phyloP scores from a whole-genome alignment of 2,113 vertebrate species.

The Lepisosteus osseus region DNA sequence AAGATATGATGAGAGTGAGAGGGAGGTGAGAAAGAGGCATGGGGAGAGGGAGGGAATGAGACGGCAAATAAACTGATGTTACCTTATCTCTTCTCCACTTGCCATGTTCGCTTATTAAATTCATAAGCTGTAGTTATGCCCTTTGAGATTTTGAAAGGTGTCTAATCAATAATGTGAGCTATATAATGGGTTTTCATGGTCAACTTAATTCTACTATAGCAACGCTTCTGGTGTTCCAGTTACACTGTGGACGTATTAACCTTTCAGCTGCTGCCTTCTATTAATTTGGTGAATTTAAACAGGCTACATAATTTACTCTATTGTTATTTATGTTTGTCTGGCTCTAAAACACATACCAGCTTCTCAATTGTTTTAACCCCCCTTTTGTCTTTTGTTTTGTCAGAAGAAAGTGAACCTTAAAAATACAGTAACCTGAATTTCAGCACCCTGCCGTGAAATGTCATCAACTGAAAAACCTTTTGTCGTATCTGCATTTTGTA shows the following conservation, averaged over 20 bases:
- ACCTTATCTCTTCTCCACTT: neutral
- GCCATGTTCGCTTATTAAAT: constrained; percentile 10
- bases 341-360: neutral
- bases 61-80: constrained; percentile 30
- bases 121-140: neutral
- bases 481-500: too few species aligned
- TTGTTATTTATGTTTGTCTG: constrained; percentile 2
- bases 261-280: neutral
- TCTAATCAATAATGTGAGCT: constrained; percentile 2
- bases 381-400: too few species aligned
- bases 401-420: too few species aligned
- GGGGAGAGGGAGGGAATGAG: neutral
- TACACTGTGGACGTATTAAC: neutral
- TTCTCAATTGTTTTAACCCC: too few species aligned
- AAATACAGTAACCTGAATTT: too few species aligned
- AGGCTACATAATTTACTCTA: constrained; percentile 5
- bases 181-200: neutral
- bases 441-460: too few species aligned
- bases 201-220: too few species aligned
- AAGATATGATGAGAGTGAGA: neutral
- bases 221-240: too few species aligned
- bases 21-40: neutral
- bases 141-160: constrained; percentile 12
- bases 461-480: too few species aligned
- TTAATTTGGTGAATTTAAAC: neutral